Base-by-base conservation (phyloP, 2,797 vertebrate genomes). In the Myripristis murdjan region DNA sequence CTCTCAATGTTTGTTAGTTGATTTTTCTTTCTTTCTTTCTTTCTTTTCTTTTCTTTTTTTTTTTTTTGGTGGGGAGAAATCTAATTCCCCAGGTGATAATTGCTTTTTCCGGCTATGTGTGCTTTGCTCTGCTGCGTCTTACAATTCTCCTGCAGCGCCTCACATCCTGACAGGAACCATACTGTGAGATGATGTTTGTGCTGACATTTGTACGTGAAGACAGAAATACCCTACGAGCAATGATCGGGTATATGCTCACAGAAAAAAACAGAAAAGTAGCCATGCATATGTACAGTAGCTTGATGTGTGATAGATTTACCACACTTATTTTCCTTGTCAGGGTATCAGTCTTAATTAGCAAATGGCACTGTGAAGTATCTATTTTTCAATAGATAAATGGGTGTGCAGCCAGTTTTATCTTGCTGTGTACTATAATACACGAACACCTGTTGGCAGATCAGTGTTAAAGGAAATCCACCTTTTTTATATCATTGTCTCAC, bases 31-130 rank as follows among this genome's bases (percentile, higher is more conserved):
- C n/a, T n/a, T n/a, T n/a, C n/a, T 56, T 22, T 11, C 6, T 14
- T 11, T 6, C 20, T 24, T 54, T 39, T 39, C n/a, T n/a, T 56
- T 22, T 11, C 6, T 14, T 11, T 6, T 20, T 24, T 54, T 39
- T 39, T 46, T 46, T 44, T n/a, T 52, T 28, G 26, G 26, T 4
- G 24, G 23, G 44, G 20, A 64, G 26, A 57, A 54, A 70, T 49
- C n/a, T 48, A 52, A 35, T 49, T 75, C 58, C 56, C 18, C 12
- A 22, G 23, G 55, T 68, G 41, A 58, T 75, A 65, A 78, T 82
- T 84, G 65, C 54, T 76, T 66, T 66, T 76, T 68, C 49, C 7
- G 1, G 39, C n/a, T n/a, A 1, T 52, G 10, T 47, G 9, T 39
- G 33, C 12, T 31, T 65, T 52, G 33, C 39, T 59, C 39, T 41